Evolutionary conservation across 2,888 invertebrate genomes (phyloP).

Genomic region (Halictus quadricinctus): DNA sequence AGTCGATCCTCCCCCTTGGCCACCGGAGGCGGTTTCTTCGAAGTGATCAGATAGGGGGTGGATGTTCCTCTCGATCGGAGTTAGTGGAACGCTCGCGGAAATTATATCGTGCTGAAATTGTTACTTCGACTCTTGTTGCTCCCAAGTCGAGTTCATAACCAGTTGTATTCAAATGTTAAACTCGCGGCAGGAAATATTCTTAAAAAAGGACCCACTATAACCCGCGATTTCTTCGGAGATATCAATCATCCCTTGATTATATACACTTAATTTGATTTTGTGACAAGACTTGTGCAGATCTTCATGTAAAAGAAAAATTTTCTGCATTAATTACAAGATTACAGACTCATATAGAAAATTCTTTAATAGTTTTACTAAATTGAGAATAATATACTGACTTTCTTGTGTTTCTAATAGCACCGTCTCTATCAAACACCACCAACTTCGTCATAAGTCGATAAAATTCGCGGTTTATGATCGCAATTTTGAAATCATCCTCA

Average conservation of each 20-base stretch:
- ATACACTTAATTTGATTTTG: neutral
- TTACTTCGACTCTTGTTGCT: neutral
- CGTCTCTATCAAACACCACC: too few relatives aligned
- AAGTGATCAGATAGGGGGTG: neutral
- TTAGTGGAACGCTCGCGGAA: neutral
- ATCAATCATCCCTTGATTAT: neutral
- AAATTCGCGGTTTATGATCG: too few relatives aligned
- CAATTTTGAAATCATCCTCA: too few relatives aligned
- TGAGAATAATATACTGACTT: too few relatives aligned
- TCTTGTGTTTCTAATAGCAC: too few relatives aligned
- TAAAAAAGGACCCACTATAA: neutral
- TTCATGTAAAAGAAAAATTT: too few relatives aligned
- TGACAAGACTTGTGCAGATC: too few relatives aligned
- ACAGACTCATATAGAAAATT: too few relatives aligned
- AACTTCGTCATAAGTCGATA: too few relatives aligned
- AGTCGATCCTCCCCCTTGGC: slow-evolving; percentile 30
- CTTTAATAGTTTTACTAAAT: too few relatives aligned
- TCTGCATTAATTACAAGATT: too few relatives aligned
- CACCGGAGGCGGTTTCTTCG: slow-evolving; percentile 13
- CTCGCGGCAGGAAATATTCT: neutral
- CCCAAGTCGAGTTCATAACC: neutral
- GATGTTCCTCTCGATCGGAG: slow-evolving; percentile 2
- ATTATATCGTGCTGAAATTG: neutral
- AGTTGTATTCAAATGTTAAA: neutral
- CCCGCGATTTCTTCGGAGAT: too few relatives aligned